phyloP scores from a whole-genome alignment of 2,797 vertebrate genomes.

The Anguilla megastoma region DNA sequence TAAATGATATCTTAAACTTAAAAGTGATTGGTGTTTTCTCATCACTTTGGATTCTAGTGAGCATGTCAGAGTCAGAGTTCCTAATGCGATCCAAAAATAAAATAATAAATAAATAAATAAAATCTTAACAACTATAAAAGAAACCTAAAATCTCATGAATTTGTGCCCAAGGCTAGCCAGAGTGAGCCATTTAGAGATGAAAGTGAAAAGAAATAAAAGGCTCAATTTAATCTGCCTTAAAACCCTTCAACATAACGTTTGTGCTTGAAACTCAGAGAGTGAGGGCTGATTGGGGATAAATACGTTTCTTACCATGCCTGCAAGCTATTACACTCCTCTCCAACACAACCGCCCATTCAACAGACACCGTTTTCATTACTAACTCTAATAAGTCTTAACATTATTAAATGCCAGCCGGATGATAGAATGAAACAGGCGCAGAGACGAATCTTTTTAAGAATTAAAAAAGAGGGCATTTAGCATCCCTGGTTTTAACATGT shows the following conservation, averaged over 20 bases:
- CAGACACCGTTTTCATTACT: constrained; percentile 87
- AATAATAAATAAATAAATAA: constrained; percentile 63
- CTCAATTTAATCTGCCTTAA: constrained; percentile 99
- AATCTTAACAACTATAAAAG: constrained; percentile 71
- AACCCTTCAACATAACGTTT: constrained; percentile 94
- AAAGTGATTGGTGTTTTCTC: constrained; percentile 28
- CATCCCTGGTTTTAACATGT: constrained; percentile 69
- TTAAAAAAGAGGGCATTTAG: constrained; percentile 74
- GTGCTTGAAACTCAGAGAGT: constrained; percentile 89
- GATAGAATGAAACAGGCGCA: constrained; percentile 81
- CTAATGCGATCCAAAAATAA: constrained; percentile 42
- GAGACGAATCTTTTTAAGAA: constrained; percentile 82
- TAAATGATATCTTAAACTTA: constrained; percentile 34
- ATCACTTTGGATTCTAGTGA: constrained; percentile 31
- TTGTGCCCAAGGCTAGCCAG: constrained; percentile 80
- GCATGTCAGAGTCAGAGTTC: constrained; percentile 47
- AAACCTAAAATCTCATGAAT: constrained; percentile 79
- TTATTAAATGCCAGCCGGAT: constrained; percentile 93
- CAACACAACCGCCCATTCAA: constrained; percentile 92
- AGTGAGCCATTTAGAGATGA: constrained; percentile 98
- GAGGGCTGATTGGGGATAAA: constrained; percentile 97
- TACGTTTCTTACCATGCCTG: constrained; percentile 92
- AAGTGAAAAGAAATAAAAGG: constrained; percentile 99
- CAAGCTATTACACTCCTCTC: constrained; percentile 92
- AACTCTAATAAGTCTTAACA: constrained; percentile 97